Percentiles rank a stretch among this genome's conserved stretches.
Evolutionary conservation across 2,797 vertebrate species (phyloP).

Genomic region (Melanotaenia parkinsoni): DNA sequence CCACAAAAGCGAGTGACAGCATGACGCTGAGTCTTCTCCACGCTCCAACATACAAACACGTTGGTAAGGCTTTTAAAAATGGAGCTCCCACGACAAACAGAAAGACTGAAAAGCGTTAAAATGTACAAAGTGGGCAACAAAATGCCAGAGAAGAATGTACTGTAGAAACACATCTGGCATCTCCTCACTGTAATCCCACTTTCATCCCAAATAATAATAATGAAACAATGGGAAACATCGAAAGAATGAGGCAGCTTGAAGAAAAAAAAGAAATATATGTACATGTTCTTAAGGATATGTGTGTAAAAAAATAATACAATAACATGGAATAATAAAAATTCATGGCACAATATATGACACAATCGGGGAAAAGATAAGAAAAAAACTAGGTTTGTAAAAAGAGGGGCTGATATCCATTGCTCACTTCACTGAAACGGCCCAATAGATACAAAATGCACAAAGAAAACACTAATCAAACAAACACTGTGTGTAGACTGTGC

Average conservation of each 20-base stretch:
- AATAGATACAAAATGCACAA: constrained; percentile 89
- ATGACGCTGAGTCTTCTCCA: constrained; percentile 35
- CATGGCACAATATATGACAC: constrained; percentile 84
- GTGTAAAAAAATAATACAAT: constrained; percentile 84
- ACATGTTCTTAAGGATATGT: constrained; percentile 84
- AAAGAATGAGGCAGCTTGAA: constrained; percentile 77
- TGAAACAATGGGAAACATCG: constrained; percentile 63
- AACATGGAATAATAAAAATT: constrained; percentile 79
- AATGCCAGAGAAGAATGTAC: constrained; percentile 57
- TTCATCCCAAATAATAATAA: constrained; percentile 65
- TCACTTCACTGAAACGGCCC: constrained; percentile 86
- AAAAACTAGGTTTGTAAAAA: constrained; percentile 75
- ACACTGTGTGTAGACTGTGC: constrained; percentile 85
- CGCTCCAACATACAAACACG: constrained; percentile 63
- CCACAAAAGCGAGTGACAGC: constrained; percentile 25
- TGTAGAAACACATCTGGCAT: constrained; percentile 54
- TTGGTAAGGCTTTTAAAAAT: constrained; percentile 80
- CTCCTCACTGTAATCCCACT: constrained; percentile 55
- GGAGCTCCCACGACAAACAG: constrained; percentile 71
- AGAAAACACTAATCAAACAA: constrained; percentile 89
- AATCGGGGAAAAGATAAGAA: constrained; percentile 37
- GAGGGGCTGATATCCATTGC: constrained; percentile 79
- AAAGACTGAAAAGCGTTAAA: constrained; percentile 53
- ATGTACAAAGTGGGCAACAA: constrained; percentile 64
- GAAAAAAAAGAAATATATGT: constrained; percentile 76